A percentile compares a stretch with the other conserved stretches of the same genome.
These are phyloP conservation scores for Corticium candelabrum DNA, from an alignment of 37 sponge, comb jelly and placozoan species.

Conservation along the genomic window DNA sequence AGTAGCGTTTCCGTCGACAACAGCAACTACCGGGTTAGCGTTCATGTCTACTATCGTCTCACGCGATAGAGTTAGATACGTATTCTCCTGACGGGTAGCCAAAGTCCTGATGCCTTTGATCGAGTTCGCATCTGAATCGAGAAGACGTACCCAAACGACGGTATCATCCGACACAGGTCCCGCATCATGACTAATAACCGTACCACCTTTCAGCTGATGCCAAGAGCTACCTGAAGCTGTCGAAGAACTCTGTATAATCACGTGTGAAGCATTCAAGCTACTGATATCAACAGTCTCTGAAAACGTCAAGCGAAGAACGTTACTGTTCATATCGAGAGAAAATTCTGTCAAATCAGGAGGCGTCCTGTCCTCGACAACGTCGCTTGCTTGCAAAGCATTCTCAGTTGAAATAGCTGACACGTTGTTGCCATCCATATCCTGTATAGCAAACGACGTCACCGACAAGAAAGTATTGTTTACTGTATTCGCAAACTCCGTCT, in stretches of 20 bases:
- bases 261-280: slow-evolving; percentile 35
- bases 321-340: slow-evolving; percentile 39
- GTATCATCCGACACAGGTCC: not conserved
- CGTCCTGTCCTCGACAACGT: slow-evolving; percentile 18
- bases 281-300: slow-evolving; percentile 56
- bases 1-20: slow-evolving; percentile 11
- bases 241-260: slow-evolving; percentile 44
- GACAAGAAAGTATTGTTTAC: slow-evolving; percentile 28
- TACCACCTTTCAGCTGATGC: slow-evolving; percentile 36
- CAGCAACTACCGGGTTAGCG: slow-evolving; percentile 37
- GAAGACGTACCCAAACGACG: slow-evolving; percentile 25
- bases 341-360: slow-evolving; percentile 26
- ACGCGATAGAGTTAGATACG: slow-evolving; percentile 48
- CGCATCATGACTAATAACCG: too few species aligned
- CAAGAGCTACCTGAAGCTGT: slow-evolving; percentile 6
- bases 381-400: slow-evolving; percentile 20
- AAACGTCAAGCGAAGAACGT: slow-evolving; percentile 41
- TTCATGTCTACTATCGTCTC: slow-evolving; percentile 53
- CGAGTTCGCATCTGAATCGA: slow-evolving; percentile 30
- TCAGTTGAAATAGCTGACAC: slow-evolving; percentile 24
- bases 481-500: slow-evolving; percentile 48
- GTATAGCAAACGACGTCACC: slow-evolving; percentile 19
- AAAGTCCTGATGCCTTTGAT: slow-evolving; percentile 36
- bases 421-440: slow-evolving; percentile 28
- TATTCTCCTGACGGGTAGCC: slow-evolving; percentile 38